Evolutionary conservation across 2,888 invertebrate genomes (phyloP).

Genomic region (Tenthredo distinguenda): DNA sequence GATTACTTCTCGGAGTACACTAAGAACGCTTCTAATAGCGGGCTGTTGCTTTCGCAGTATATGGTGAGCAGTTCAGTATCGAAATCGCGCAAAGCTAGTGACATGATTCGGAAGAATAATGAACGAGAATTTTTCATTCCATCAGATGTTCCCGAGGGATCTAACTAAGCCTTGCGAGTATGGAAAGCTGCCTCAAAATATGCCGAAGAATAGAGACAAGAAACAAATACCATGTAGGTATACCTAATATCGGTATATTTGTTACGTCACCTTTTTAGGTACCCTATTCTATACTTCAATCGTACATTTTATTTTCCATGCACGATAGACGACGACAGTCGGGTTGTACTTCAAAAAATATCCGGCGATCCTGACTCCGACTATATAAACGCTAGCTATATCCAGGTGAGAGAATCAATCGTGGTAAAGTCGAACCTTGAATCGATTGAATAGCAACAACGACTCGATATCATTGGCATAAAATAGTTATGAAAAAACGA

Average conservation of each 20-base stretch:
- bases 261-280: too few relatives aligned
- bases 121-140: conserved; percentile 19
- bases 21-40: conserved; percentile 69
- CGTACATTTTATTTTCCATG: not conserved
- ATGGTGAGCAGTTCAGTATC: conserved; percentile 63
- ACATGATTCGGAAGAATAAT: not conserved
- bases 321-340: conserved; percentile 78
- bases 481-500: too few relatives aligned
- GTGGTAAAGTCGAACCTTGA: conserved; percentile 57
- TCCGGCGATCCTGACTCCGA: conserved; percentile 76
- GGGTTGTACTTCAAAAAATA: conserved; percentile 77
- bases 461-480: too few relatives aligned
- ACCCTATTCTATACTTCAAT: not conserved
- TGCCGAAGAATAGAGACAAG: conserved; percentile 78
- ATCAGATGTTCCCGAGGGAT: conserved; percentile 76
- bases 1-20: conserved; percentile 76
- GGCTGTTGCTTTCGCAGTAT: conserved; percentile 72
- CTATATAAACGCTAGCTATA: conserved; percentile 80
- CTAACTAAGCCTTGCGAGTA: conserved; percentile 75
- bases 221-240: conserved; percentile 79
- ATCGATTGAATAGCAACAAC: not conserved
- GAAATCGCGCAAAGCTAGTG: not conserved
- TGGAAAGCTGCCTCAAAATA: conserved; percentile 75
- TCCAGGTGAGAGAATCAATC: conserved; percentile 73
- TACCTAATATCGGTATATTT: not conserved